phyloP scores from a whole-genome alignment of 1,140 invertebrate species.

The Argopecten irradians region DNA sequence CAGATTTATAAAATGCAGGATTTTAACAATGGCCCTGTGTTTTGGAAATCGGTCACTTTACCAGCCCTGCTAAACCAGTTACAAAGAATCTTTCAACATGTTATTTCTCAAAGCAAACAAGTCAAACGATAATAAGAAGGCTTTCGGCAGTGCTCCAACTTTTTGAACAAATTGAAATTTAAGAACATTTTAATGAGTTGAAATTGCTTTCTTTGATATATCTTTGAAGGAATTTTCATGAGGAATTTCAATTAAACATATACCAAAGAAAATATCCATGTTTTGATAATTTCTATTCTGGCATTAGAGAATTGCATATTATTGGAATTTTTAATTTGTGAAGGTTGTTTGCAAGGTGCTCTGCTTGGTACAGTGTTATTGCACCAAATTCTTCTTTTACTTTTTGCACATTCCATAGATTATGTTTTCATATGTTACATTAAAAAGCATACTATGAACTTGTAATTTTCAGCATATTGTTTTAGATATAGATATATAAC shows the following conservation, averaged over 20 bases:
- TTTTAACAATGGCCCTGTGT: background rate
- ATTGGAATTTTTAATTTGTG: background rate
- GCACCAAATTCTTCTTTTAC: no score
- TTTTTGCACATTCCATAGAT: no score
- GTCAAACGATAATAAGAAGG: background rate
- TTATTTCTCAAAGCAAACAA: background rate
- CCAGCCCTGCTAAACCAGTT: background rate
- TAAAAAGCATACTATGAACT: no score
- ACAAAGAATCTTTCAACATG: conserved; percentile 1
- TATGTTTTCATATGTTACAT: no score
- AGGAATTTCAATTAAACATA: background rate
- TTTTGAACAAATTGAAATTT: background rate
- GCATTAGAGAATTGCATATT: background rate
- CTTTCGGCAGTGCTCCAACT: background rate
- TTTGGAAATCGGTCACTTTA: background rate
- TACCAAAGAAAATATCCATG: background rate
- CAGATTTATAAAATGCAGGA: background rate
- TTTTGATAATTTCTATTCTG: no score
- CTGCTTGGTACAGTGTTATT: background rate
- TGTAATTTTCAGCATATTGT: no score
- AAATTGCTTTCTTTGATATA: background rate
- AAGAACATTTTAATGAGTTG: background rate
- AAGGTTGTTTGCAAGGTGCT: background rate
- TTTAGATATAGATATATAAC: no score
- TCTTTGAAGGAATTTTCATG: background rate